Evolutionary conservation across 2,113 vertebrate species (phyloP).

Genomic region (Hippocampus abdominalis): DNA sequence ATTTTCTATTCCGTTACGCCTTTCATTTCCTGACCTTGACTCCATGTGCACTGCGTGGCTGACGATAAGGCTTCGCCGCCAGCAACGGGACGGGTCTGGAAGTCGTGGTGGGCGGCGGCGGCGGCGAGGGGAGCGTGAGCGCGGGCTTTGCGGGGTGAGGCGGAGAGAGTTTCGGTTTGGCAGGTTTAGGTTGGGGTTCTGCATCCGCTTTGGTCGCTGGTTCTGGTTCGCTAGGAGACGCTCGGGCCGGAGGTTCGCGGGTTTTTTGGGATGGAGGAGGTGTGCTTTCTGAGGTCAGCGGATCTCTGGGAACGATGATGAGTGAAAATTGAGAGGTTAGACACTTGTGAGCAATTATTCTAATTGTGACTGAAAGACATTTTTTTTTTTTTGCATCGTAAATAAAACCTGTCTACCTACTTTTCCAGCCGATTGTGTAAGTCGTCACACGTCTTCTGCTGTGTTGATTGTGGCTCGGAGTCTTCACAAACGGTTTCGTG

Average conservation of each 20-base stretch:
- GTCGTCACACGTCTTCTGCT: conserved; percentile 21
- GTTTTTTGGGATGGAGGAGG: conserved; percentile 53
- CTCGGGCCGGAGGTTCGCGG: conserved; percentile 2
- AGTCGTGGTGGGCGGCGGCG: conserved; percentile 63
- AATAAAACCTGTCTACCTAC: not conserved
- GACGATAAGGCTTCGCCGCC: conserved; percentile 90
- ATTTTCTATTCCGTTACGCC: too few relatives aligned
- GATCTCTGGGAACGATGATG: conserved; percentile 6
- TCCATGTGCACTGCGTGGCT: conserved; percentile 79
- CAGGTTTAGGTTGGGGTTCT: conserved; percentile 38
- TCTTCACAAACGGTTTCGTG: conserved; percentile 15
- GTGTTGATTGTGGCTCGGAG: conserved; percentile 18
- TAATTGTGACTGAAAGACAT: too few relatives aligned
- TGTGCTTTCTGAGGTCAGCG: conserved; percentile 37
- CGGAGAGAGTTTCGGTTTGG: conserved; percentile 12
- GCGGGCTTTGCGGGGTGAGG: conserved; percentile 43
- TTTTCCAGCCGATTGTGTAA: not conserved
- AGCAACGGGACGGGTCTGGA: conserved; percentile 87
- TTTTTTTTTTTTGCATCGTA: too few relatives aligned
- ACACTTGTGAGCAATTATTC: too few relatives aligned
- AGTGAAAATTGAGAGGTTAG: not conserved
- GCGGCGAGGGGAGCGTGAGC: conserved; percentile 57
- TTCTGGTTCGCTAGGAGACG: conserved; percentile 41
- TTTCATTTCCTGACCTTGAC: conserved; percentile 78
- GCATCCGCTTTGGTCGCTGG: conserved; percentile 42